These are phyloP conservation scores for Luperina nickerlii DNA, from an alignment of 2,888 invertebrate genomes.

Conservation along the genomic window DNA sequence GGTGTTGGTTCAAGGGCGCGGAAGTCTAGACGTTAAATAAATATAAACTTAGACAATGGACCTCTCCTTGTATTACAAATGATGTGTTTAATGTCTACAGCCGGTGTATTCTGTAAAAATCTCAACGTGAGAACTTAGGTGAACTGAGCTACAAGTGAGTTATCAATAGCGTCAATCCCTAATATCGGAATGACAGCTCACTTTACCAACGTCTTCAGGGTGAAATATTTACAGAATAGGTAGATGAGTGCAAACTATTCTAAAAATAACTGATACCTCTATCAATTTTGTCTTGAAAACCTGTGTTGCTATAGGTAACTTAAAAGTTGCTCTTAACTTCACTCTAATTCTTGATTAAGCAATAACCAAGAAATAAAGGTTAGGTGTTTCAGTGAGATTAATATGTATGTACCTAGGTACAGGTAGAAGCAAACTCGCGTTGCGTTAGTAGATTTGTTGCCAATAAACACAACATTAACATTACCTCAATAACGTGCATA, in stretches of 20 bases:
- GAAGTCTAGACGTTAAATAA: not conserved
- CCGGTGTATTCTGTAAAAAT: no score
- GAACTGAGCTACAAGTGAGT: no score
- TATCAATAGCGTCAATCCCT: no score
- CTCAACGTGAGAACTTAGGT: no score
- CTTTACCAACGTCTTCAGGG: no score
- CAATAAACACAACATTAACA: not conserved
- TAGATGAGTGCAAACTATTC: not conserved
- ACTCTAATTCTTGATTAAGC: not conserved
- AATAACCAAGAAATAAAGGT: not conserved
- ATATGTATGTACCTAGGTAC: not conserved
- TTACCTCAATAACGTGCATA: not conserved
- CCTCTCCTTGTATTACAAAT: not conserved
- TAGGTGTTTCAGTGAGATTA: not conserved
- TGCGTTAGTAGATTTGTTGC: not conserved
- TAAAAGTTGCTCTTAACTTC: not conserved
- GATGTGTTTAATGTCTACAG: not conserved
- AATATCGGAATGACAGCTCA: no score
- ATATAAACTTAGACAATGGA: not conserved
- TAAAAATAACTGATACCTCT: not conserved
- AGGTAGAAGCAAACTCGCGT: not conserved
- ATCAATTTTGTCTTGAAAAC: not conserved
- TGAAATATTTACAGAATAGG: no score
- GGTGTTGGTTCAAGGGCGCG: slow-evolving; percentile 14
- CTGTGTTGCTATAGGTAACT: not conserved